These are phyloP conservation scores for Gobio gobio DNA, from an alignment of 2,113 vertebrate species.

Conservation along the genomic window DNA sequence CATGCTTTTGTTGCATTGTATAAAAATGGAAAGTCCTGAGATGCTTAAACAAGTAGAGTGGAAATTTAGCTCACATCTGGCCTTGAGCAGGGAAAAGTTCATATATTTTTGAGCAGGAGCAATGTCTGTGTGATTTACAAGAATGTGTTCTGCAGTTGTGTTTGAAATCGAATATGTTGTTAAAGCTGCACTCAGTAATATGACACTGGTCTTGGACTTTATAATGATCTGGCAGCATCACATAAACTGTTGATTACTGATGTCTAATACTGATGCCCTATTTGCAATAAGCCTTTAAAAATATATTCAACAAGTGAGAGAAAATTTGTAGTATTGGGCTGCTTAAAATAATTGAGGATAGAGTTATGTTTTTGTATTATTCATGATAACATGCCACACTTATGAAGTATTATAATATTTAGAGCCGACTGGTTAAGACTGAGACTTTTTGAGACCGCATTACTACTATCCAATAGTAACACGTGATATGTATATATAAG, in stretches of 20 bases:
- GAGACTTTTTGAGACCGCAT: background rate
- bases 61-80: background rate
- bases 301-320: background rate
- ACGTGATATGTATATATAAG: background rate
- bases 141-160: background rate
- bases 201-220: background rate
- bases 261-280: background rate
- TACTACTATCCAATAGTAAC: background rate
- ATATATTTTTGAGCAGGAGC: background rate
- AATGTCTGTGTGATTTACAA: background rate
- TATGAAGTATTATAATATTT: background rate
- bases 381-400: background rate
- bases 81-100: background rate
- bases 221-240: background rate
- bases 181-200: background rate
- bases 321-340: background rate
- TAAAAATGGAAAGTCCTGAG: slow-evolving; percentile 35
- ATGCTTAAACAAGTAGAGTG: slow-evolving; percentile 20
- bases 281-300: background rate
- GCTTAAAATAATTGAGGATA: no score
- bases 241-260: background rate
- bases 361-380: background rate
- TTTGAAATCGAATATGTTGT: background rate
- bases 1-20: slow-evolving; percentile 17
- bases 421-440: no score